Conservation (phyloP, 2,888 invertebrate species). For the Octonoba sinensis region DNA sequence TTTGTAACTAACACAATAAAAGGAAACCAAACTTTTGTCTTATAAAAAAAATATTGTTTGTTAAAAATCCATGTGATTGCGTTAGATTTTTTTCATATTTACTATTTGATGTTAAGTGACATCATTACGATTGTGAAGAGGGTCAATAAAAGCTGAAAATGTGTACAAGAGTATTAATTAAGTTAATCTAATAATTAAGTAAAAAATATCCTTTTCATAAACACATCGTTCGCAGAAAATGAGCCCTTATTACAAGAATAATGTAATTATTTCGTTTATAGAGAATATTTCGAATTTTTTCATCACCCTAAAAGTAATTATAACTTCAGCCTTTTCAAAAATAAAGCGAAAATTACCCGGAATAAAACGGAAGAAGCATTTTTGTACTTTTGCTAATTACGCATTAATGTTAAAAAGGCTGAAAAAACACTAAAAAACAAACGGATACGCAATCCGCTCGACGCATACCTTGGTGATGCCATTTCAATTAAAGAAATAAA, state of each 20-base stretch:
- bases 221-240: constrained; percentile 45
- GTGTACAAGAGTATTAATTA: neutral
- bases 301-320: constrained; percentile 41
- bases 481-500: constrained; percentile 63
- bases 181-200: neutral
- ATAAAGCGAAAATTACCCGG: constrained; percentile 24
- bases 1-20: too few relatives aligned
- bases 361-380: constrained; percentile 60
- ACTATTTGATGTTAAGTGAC: too few relatives aligned
- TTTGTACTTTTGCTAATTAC: constrained; percentile 63
- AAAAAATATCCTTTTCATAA: constrained; percentile 1
- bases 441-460: constrained; percentile 17
- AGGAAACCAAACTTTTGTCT: too few relatives aligned
- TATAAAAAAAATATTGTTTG: too few relatives aligned
- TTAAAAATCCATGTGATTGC: too few relatives aligned
- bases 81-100: too few relatives aligned
- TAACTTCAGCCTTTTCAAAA: constrained; percentile 21
- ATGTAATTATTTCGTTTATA: constrained; percentile 49
- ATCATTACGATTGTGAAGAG: too few relatives aligned
- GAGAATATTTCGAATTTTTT: constrained; percentile 23
- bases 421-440: constrained; percentile 26
- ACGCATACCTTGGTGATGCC: constrained; percentile 38
- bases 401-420: constrained; percentile 49
- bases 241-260: constrained; percentile 49
- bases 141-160: neutral